Evolutionary conservation across 2,888 invertebrate genomes (phyloP).

Genomic region (Scaptomyza reducta): DNA sequence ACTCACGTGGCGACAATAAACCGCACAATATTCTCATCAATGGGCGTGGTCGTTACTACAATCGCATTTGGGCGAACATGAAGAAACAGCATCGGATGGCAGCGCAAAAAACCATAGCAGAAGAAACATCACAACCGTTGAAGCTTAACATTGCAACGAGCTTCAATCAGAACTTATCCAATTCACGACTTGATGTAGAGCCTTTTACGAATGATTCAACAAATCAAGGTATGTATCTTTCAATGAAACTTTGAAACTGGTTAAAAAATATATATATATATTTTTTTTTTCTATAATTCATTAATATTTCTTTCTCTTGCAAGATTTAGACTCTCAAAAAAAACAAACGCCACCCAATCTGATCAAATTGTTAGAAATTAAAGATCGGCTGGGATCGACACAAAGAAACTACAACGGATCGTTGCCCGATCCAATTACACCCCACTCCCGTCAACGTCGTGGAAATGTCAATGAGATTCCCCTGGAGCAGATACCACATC

Average conservation of each 20-base stretch:
- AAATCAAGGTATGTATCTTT: conserved; percentile 9
- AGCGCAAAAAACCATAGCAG: conserved; percentile 5
- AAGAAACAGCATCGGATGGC: conserved; percentile 43
- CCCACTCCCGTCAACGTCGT: conserved; percentile 54
- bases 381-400: conserved; percentile 30
- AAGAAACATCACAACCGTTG: not conserved
- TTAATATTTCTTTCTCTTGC: not conserved
- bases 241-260: too few species aligned
- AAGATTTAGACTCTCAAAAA: not conserved
- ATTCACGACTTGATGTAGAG: not conserved
- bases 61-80: conserved; percentile 75
- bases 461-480: conserved; percentile 59
- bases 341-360: conserved; percentile 26
- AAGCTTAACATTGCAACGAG: not conserved
- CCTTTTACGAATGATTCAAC: not conserved
- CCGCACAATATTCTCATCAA: conserved; percentile 92
- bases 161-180: not conserved
- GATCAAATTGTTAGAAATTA: conserved; percentile 42
- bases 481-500: conserved; percentile 77
- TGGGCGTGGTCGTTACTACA: conserved; percentile 88
- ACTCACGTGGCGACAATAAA: conserved; percentile 92
- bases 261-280: too few species aligned
- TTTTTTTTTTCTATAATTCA: too few species aligned
- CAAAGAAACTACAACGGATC: conserved; percentile 30
- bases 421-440: conserved; percentile 16